Conservation (phyloP, 2,888 invertebrate species). For the Andricus quercusramuli region DNA sequence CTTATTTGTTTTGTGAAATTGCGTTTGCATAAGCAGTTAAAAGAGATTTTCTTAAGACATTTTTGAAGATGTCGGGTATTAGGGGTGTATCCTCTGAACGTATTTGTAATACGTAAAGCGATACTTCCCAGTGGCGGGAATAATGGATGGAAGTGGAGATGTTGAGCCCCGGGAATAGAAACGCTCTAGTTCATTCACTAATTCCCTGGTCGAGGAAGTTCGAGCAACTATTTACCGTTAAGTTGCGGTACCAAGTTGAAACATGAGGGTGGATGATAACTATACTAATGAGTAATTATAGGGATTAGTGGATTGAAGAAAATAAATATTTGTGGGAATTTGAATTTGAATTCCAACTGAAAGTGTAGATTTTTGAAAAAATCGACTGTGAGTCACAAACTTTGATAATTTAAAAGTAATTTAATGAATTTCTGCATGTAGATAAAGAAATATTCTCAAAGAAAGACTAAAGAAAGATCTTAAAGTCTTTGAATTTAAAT, state of each 20-base stretch:
- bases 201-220: slow-evolving; percentile 39
- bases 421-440: too few relatives aligned
- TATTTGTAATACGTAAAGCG: slow-evolving; percentile 15
- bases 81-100: background rate
- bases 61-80: background rate
- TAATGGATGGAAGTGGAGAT: slow-evolving; percentile 38
- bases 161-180: slow-evolving; percentile 40
- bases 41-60: background rate
- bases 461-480: too few relatives aligned
- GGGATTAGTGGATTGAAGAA: background rate
- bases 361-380: too few relatives aligned
- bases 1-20: background rate
- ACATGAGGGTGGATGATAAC: slow-evolving; percentile 34
- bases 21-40: background rate
- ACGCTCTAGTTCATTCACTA: slow-evolving; percentile 35
- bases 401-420: too few relatives aligned
- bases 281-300: slow-evolving; percentile 16
- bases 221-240: slow-evolving; percentile 37
- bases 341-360: too few relatives aligned
- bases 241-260: slow-evolving; percentile 35
- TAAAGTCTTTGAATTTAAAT: too few relatives aligned
- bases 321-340: too few relatives aligned
- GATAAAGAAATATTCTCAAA: too few relatives aligned
- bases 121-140: slow-evolving; percentile 37
- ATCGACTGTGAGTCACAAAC: too few relatives aligned